phyloP scores from a whole-genome alignment of 2,797 vertebrate species.

The Pseudochaenichthys georgianus region DNA sequence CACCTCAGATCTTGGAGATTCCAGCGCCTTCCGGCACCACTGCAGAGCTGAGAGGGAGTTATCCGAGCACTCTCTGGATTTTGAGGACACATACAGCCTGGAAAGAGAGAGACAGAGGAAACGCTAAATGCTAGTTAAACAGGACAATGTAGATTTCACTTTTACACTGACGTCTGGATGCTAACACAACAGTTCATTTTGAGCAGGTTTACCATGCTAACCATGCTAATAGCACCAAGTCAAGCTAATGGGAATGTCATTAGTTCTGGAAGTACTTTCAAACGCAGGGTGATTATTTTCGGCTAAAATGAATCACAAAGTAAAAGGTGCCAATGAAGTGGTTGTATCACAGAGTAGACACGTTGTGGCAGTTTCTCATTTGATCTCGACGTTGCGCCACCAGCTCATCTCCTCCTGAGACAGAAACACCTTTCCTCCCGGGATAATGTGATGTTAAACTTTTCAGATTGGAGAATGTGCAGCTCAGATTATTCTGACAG shows the following conservation, averaged over 20 bases:
- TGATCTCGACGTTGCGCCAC: background rate
- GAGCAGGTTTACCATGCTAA: background rate
- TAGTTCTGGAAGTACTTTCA: background rate
- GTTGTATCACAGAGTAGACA: too few species aligned
- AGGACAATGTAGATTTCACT: background rate
- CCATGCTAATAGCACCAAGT: too few species aligned
- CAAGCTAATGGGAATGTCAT: too few species aligned
- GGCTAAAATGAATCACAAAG: background rate
- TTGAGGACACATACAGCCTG: slow-evolving; percentile 91
- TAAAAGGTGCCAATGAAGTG: background rate
- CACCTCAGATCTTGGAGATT: slow-evolving; percentile 89
- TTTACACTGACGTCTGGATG: background rate
- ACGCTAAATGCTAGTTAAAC: background rate
- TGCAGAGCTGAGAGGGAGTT: slow-evolving; percentile 84
- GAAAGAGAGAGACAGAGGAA: background rate
- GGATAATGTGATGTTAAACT: slow-evolving; percentile 23
- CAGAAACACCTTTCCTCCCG: background rate
- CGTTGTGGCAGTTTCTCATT: too few species aligned
- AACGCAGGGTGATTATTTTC: too few species aligned
- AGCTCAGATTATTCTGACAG: slow-evolving; percentile 56
- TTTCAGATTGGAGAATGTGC: slow-evolving; percentile 15
- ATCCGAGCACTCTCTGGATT: slow-evolving; percentile 69
- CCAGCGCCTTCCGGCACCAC: slow-evolving; percentile 93
- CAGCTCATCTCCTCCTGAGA: slow-evolving; percentile 12
- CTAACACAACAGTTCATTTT: background rate